phyloP scores from a whole-genome alignment of 30 jellyfish, hydroid and myxozoan genomes.

The Sanderia malayensis region DNA sequence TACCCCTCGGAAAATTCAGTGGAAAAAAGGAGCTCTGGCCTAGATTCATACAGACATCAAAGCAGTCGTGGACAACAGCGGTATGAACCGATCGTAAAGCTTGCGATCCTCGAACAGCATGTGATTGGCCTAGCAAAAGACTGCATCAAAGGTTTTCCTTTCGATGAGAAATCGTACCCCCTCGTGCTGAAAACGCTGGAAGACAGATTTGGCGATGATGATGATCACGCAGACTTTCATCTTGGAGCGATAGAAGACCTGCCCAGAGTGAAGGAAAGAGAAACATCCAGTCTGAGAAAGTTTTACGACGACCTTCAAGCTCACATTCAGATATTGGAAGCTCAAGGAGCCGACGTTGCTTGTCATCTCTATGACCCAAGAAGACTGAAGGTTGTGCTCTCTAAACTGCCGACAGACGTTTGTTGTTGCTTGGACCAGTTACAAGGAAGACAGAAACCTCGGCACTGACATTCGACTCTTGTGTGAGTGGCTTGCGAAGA shows the following conservation, averaged over 20 bases:
- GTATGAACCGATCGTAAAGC: constrained; percentile 21
- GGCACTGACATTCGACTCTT: too few species aligned
- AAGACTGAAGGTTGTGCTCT: too few species aligned
- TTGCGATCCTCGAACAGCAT: constrained; percentile 42
- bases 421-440: too few species aligned
- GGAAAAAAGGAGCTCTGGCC: constrained; percentile 30
- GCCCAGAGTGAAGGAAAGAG: constrained; percentile 39
- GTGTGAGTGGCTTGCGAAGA: too few species aligned
- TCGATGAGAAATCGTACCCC: constrained; percentile 27
- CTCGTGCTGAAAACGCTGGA: constrained; percentile 16
- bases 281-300: constrained; percentile 37
- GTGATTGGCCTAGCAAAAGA: constrained; percentile 23
- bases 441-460: too few species aligned
- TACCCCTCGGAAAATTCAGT: constrained; percentile 26
- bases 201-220: constrained; percentile 22
- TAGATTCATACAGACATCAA: constrained; percentile 14
- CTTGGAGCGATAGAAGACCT: constrained; percentile 38
- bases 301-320: too few species aligned
- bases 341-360: constrained; percentile 43
- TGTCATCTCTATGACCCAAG: too few species aligned
- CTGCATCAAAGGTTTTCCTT: constrained; percentile 29
- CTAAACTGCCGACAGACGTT: too few species aligned
- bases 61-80: constrained; percentile 43
- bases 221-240: constrained; percentile 41
- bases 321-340: constrained; percentile 38